Evolutionary conservation across 2,113 vertebrate genomes (phyloP).

Genomic region (Chloropsis hardwickii): DNA sequence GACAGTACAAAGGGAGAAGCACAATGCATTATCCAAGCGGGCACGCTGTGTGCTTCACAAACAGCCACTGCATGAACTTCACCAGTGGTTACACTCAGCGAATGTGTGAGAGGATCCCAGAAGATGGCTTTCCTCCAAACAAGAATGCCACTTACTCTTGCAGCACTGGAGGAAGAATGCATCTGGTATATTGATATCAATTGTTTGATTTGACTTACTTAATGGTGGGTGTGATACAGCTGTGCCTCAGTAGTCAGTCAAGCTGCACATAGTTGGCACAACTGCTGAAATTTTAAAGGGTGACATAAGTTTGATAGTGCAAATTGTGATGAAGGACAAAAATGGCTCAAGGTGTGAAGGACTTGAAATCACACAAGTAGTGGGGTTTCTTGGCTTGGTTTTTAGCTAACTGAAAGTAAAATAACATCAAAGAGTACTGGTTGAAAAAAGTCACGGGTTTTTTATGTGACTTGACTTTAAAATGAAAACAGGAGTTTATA

Average conservation of each 20-base stretch:
- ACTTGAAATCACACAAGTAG: neutral
- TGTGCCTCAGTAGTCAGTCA: neutral
- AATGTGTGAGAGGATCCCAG: constrained; percentile 66
- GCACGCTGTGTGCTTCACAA: constrained; percentile 69
- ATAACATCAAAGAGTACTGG: neutral
- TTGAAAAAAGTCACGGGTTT: neutral
- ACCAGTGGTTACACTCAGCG: constrained; percentile 64
- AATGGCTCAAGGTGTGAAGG: neutral
- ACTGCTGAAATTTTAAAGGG: neutral
- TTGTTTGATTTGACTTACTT: constrained; percentile 6
- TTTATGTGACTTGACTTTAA: neutral
- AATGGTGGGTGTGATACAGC: neutral
- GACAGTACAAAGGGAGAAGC: constrained; percentile 78
- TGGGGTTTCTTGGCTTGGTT: neutral
- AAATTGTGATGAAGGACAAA: neutral
- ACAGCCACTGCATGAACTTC: constrained; percentile 72
- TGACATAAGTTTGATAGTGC: neutral
- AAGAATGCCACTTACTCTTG: constrained; percentile 64
- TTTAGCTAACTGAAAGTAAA: neutral
- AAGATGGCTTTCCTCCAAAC: constrained; percentile 70
- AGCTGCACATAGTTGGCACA: neutral
- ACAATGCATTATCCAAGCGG: constrained; percentile 67
- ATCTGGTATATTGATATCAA: constrained; percentile 83
- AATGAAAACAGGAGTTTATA: neutral
- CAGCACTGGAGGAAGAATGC: constrained; percentile 78